A percentile compares a stretch with the other conserved stretches of the same genome.
These are phyloP conservation scores for Diadema setosum DNA, from an alignment of 35 echinoderm and acorn worm species.

Conservation along the genomic window DNA sequence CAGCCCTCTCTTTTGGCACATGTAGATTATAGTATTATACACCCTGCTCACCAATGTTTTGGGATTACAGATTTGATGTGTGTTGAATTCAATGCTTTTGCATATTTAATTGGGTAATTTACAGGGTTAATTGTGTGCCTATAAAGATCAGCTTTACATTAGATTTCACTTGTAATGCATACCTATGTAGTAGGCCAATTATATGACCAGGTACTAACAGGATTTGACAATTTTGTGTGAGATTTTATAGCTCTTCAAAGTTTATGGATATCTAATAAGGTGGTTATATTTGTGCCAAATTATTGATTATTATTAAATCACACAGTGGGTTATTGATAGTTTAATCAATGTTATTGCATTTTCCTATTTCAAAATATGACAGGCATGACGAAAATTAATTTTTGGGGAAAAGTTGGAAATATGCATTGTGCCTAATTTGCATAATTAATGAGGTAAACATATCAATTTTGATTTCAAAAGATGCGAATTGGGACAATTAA, in stretches of 20 bases:
- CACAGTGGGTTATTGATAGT: neutral
- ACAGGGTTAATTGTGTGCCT: neutral
- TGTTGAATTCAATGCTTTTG: neutral
- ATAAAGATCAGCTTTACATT: neutral
- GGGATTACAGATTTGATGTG: neutral
- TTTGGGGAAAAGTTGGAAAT: neutral
- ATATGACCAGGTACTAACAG: neutral
- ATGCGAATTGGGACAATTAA: no score
- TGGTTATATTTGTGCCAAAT: neutral
- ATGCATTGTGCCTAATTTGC: neutral
- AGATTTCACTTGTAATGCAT: neutral
- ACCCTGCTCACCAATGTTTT: neutral
- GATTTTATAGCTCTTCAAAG: neutral
- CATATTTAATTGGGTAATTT: neutral
- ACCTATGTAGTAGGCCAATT: neutral
- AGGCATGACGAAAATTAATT: neutral
- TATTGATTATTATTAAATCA: neutral
- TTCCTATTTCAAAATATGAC: neutral
- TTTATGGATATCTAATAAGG: neutral
- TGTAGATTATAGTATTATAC: neutral
- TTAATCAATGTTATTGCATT: neutral
- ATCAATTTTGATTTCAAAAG: no score
- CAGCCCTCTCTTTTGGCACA: neutral
- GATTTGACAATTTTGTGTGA: neutral
- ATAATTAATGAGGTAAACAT: neutral